A percentile compares a stretch with the other conserved stretches of the same genome.
phyloP scores from a whole-genome alignment of 2,113 vertebrate genomes.

The Sus scrofa region DNA sequence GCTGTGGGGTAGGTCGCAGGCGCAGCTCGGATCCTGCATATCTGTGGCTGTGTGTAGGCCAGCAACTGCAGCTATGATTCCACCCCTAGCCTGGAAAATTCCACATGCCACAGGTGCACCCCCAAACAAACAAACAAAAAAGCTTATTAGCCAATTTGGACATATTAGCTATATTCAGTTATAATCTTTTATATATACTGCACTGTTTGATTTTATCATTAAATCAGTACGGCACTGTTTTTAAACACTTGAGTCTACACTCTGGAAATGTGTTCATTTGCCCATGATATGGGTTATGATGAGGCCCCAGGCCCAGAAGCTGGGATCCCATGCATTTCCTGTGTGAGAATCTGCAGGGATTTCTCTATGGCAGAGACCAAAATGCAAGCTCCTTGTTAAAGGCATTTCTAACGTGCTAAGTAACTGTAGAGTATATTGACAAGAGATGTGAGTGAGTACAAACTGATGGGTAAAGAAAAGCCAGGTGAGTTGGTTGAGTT shows the following conservation, averaged over 20 bases:
- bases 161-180: background rate
- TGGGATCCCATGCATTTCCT: background rate
- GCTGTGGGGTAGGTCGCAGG: no score
- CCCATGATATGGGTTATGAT: background rate
- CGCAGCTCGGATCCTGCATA: no score
- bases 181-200: background rate
- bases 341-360: background rate
- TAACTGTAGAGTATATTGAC: background rate
- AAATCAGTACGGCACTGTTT: background rate
- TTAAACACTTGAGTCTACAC: background rate
- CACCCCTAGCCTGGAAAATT: no score
- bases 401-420: background rate
- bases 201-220: background rate
- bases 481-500: background rate
- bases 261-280: background rate
- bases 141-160: background rate
- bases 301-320: background rate
- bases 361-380: background rate
- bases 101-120: no score
- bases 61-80: no score
- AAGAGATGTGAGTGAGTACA: background rate
- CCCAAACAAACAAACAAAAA: no score
- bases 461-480: background rate
- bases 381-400: background rate
- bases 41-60: no score